Evolutionary conservation across 2,888 invertebrate species (phyloP).

Genomic region (Napeogenes inachia): DNA sequence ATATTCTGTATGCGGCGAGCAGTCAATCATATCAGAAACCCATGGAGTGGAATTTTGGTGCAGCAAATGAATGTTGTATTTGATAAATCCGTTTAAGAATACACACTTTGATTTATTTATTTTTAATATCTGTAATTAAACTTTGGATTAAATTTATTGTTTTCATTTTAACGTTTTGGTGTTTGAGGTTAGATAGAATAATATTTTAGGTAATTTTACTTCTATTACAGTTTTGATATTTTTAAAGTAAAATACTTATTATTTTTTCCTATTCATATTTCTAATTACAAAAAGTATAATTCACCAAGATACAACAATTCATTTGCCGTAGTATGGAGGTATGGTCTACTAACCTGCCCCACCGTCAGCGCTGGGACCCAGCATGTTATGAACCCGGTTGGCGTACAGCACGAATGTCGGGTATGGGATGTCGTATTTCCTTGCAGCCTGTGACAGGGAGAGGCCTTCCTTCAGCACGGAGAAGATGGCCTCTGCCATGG

Average conservation of each 20-base stretch:
- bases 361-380: conserved; percentile 94
- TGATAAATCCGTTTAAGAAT: conserved; percentile 13
- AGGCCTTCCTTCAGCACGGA: conserved; percentile 94
- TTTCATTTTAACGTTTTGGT: no score
- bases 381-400: conserved; percentile 94
- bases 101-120: conserved; percentile 11
- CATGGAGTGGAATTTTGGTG: conserved; percentile 16
- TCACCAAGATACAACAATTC: conserved; percentile 21
- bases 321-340: conserved; percentile 36
- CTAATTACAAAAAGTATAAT: not conserved
- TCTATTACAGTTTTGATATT: no score
- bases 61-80: conserved; percentile 27
- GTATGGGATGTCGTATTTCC: conserved; percentile 96
- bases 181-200: not conserved
- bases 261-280: not conserved
- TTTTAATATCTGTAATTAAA: not conserved
- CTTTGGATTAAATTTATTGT: no score
- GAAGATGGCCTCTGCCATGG: conserved; percentile 96
- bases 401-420: conserved; percentile 96
- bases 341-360: conserved; percentile 84
- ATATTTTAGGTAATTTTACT: not conserved
- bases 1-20: conserved; percentile 16
- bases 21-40: conserved; percentile 19
- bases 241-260: no score
- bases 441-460: conserved; percentile 91